Evolutionary conservation across 2,888 invertebrate species (phyloP).

Genomic region (Andrena minutula): DNA sequence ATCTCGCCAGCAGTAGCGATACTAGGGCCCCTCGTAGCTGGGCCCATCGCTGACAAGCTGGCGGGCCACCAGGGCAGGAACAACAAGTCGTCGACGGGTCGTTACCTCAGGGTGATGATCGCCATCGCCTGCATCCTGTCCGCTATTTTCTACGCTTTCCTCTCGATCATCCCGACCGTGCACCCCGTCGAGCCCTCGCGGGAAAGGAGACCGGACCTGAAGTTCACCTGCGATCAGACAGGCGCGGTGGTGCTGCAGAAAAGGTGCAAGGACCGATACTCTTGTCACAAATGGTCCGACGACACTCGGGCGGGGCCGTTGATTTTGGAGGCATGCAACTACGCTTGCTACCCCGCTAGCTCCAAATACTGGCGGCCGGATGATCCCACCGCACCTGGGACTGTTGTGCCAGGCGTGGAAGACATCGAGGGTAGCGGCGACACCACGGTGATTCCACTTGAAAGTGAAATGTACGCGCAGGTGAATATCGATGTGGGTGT

Average conservation of each 20-base stretch:
- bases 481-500: conserved; percentile 40
- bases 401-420: conserved; percentile 46
- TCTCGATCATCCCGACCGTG: conserved; percentile 89
- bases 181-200: conserved; percentile 86
- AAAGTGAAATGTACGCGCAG: conserved; percentile 58
- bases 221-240: conserved; percentile 90
- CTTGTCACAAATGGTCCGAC: conserved; percentile 89
- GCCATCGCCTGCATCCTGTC: conserved; percentile 89
- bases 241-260: conserved; percentile 91
- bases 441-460: conserved; percentile 75
- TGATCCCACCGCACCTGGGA: conserved; percentile 26
- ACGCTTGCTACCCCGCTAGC: conserved; percentile 87
- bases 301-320: conserved; percentile 88
- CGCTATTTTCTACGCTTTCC: conserved; percentile 89
- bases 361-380: conserved; percentile 62
- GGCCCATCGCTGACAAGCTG: conserved; percentile 92
- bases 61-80: conserved; percentile 86
- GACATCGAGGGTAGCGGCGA: conserved; percentile 80
- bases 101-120: conserved; percentile 89
- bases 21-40: conserved; percentile 91
- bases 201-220: conserved; percentile 88
- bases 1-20: conserved; percentile 92
- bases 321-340: conserved; percentile 89
- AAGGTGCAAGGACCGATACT: conserved; percentile 89
- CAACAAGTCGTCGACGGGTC: conserved; percentile 86